These are phyloP conservation scores for Auanema sp. DNA, from an alignment of 2,888 invertebrate species.

Conservation along the genomic window DNA sequence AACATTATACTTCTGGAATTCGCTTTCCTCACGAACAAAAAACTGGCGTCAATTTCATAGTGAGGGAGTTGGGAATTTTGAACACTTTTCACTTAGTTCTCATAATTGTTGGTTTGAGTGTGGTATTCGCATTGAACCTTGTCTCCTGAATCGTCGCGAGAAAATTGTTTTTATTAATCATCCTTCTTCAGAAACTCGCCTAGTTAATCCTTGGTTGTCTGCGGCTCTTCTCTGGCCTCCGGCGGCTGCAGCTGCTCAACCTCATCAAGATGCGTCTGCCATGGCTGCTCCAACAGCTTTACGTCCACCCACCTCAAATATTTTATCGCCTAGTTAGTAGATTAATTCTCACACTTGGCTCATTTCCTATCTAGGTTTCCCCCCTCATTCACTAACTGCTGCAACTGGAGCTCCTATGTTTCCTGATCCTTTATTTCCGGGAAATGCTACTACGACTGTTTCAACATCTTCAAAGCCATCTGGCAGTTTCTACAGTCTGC, in stretches of 20 bases:
- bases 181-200: slow-evolving; percentile 18
- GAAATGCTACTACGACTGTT: slow-evolving; percentile 5
- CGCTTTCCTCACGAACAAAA: too few species aligned
- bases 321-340: slow-evolving; percentile 10
- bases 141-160: too few species aligned
- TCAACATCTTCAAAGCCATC: background rate
- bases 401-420: slow-evolving; percentile 24
- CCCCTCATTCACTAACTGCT: slow-evolving; percentile 10
- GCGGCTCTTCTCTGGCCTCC: slow-evolving; percentile 26
- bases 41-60: too few species aligned
- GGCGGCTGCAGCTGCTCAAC: slow-evolving; percentile 16
- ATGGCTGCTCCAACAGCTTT: slow-evolving; percentile 21
- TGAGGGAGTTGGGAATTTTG: too few species aligned
- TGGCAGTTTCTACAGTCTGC: slow-evolving; percentile 14
- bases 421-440: slow-evolving; percentile 25
- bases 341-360: background rate
- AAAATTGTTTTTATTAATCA: slow-evolving; percentile 3
- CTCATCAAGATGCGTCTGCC: background rate
- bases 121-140: too few species aligned
- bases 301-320: slow-evolving; percentile 7
- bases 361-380: slow-evolving; percentile 7
- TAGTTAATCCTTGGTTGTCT: slow-evolving; percentile 47
- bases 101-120: too few species aligned
- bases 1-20: too few species aligned
- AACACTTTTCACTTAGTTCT: too few species aligned